Conservation (phyloP, 2,113 vertebrate genomes). For the Stegostoma tigrinum region DNA sequence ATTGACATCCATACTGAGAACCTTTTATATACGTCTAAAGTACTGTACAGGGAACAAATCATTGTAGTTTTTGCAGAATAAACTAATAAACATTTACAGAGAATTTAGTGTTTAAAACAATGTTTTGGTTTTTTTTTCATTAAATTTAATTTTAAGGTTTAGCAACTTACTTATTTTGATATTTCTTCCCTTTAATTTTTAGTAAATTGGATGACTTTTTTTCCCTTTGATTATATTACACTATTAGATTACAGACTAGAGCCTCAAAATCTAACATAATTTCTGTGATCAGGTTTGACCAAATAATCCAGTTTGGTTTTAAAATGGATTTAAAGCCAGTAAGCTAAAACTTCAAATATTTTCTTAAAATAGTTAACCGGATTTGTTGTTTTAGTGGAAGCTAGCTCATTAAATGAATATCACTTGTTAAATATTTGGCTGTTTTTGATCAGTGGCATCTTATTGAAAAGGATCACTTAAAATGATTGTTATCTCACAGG, state of each 20-base stretch:
- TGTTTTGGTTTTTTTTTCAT: not conserved
- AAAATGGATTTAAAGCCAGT: not conserved
- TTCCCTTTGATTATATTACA: no score
- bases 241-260: not conserved
- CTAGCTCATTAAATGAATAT: not conserved
- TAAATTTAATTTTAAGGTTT: not conserved
- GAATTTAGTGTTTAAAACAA: not conserved
- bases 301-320: not conserved
- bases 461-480: not conserved
- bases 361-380: not conserved
- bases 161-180: not conserved
- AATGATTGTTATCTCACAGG: not conserved
- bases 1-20: not conserved
- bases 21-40: not conserved
- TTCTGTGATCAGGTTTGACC: not conserved
- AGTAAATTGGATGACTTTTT: not conserved
- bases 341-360: not conserved
- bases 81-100: not conserved
- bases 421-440: not conserved
- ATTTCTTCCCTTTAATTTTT: not conserved
- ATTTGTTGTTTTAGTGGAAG: not conserved
- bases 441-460: not conserved
- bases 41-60: not conserved
- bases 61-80: slow-evolving; percentile 8
- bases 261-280: not conserved